These are phyloP conservation scores for Xyrichtys novacula DNA, from an alignment of 2,797 vertebrate genomes.

Conservation along the genomic window DNA sequence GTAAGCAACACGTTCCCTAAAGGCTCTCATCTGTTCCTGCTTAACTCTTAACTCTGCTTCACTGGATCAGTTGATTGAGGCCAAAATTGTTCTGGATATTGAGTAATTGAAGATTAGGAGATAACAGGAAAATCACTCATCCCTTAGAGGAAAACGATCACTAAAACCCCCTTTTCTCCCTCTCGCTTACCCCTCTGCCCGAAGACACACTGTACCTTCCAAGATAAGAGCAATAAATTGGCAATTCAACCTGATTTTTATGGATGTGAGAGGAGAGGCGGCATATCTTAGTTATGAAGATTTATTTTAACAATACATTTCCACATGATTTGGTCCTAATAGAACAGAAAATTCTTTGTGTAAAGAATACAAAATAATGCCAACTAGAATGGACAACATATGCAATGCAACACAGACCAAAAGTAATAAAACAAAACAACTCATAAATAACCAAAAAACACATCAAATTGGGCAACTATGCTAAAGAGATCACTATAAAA, in stretches of 20 bases:
- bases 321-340: constrained; percentile 5
- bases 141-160: constrained; percentile 66
- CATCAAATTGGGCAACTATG: constrained; percentile 12
- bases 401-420: not conserved
- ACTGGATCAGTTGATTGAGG: constrained; percentile 76
- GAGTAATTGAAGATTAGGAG: constrained; percentile 81
- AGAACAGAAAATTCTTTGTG: constrained; percentile 1
- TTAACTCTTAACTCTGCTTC: constrained; percentile 73
- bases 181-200: constrained; percentile 24
- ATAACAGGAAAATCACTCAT: constrained; percentile 75
- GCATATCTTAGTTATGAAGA: constrained; percentile 40
- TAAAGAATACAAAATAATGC: not conserved
- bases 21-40: constrained; percentile 78
- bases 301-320: constrained; percentile 22
- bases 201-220: constrained; percentile 41
- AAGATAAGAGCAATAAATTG: constrained; percentile 62
- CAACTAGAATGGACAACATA: not conserved
- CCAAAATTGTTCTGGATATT: constrained; percentile 78
- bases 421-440: not conserved
- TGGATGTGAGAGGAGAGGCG: constrained; percentile 30
- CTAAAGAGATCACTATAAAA: constrained; percentile 5
- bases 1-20: constrained; percentile 32
- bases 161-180: not conserved
- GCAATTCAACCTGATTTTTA: constrained; percentile 52
- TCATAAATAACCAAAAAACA: constrained; percentile 7